These are phyloP conservation scores for Ciconia boyciana DNA, from an alignment of 2,113 vertebrate genomes.

Conservation along the genomic window DNA sequence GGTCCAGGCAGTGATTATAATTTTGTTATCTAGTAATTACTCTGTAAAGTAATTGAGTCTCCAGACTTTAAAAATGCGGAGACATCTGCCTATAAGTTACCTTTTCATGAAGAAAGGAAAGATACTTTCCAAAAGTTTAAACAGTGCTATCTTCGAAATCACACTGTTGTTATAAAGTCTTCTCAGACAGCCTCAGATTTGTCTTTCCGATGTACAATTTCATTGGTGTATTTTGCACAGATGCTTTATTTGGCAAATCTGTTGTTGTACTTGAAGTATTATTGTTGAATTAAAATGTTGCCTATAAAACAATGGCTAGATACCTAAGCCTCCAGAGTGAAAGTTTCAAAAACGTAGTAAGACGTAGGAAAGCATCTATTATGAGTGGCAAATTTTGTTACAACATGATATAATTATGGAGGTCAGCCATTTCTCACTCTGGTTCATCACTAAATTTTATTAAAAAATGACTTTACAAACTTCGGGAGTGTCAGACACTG, in stretches of 20 bases:
- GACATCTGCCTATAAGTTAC: neutral
- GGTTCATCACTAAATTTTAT: neutral
- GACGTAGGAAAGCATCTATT: neutral
- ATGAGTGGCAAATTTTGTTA: neutral
- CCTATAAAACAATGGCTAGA: neutral
- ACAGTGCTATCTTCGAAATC: neutral
- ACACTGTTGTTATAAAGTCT: neutral
- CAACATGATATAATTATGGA: neutral
- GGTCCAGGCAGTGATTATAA: neutral
- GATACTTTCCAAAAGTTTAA: neutral
- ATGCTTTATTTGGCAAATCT: neutral
- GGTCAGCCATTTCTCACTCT: neutral
- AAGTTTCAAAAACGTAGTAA: neutral
- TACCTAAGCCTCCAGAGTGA: neutral
- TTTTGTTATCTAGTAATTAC: conserved; percentile 23
- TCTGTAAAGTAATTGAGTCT: neutral
- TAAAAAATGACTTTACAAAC: neutral
- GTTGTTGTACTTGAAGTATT: neutral
- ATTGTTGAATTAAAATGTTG: neutral
- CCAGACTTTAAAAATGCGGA: neutral
- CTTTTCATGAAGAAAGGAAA: neutral
- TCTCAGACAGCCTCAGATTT: neutral
- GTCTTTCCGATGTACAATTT: neutral
- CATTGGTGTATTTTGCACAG: neutral
- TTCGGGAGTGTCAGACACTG: neutral